phyloP scores from a whole-genome alignment of 2,113 vertebrate genomes.

The Seriola dumerili region DNA sequence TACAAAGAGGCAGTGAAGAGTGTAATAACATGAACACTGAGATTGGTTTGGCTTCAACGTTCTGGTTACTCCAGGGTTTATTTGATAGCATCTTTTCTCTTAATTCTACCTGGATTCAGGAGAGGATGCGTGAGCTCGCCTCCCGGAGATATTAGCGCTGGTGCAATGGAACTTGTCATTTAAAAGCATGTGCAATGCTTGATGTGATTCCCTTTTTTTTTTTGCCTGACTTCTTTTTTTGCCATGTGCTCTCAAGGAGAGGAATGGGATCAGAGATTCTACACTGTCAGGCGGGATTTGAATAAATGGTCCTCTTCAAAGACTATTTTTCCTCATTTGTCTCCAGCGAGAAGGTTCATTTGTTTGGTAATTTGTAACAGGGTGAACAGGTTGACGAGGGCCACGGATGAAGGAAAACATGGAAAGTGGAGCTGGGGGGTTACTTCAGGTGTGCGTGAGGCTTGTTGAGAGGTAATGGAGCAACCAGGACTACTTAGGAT shows the following conservation, averaged over 20 bases:
- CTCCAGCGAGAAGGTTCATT: slow-evolving; percentile 76
- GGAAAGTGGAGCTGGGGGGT: slow-evolving; percentile 15
- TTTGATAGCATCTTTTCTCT: slow-evolving; percentile 48
- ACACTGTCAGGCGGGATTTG: slow-evolving; percentile 74
- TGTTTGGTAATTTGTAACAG: slow-evolving; percentile 78
- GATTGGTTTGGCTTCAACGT: slow-evolving; percentile 27
- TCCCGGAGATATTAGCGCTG: slow-evolving; percentile 54
- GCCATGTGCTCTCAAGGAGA: slow-evolving; percentile 54
- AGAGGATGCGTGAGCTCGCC: slow-evolving; percentile 30
- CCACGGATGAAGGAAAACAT: slow-evolving; percentile 51
- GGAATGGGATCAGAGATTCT: slow-evolving; percentile 73
- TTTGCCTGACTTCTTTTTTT: slow-evolving; percentile 58
- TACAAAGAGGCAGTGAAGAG: slow-evolving; percentile 34
- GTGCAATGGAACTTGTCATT: slow-evolving; percentile 62
- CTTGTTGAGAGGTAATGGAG: slow-evolving; percentile 75
- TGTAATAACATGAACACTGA: slow-evolving; percentile 32
- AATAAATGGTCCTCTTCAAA: slow-evolving; percentile 80
- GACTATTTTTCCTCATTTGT: slow-evolving; percentile 82
- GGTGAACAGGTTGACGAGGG: slow-evolving; percentile 60
- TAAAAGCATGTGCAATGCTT: slow-evolving; percentile 64
- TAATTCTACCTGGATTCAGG: slow-evolving; percentile 48
- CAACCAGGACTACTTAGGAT: slow-evolving; percentile 66
- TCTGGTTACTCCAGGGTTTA: slow-evolving; percentile 35
- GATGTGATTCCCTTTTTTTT: slow-evolving; percentile 55
- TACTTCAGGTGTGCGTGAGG: slow-evolving; percentile 60